Evolutionary conservation across 2,888 invertebrate species (phyloP), one percentile per base, ranked within the genome.

Genomic region (Masnerella sp.): DNA sequence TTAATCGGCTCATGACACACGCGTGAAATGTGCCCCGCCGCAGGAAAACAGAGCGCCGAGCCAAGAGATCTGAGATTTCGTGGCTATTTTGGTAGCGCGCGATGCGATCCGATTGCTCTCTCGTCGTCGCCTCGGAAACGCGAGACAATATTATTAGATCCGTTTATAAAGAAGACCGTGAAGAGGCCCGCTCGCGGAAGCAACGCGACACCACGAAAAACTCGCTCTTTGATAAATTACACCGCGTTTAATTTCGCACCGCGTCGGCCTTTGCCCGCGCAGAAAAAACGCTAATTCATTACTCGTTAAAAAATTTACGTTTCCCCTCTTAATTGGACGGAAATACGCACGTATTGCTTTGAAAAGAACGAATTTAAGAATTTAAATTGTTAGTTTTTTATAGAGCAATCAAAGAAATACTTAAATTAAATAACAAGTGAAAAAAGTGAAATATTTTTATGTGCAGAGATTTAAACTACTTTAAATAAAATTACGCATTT

Each of bases 61-160:
- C 82, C 82, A 81, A 81, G 78, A 82, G 80, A 83, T 81, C 81
- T 68, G 77, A 82, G 80, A 82, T 82, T 82, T 81, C 79, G 78
- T 76, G 77, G 81, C 83, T 83, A 83, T 83, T 83, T 81, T 82
- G 68, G 82, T 82, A 78, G 54, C 72, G 77, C 64, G 75, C 76
- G 77, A 79, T 76, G 82, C 81, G 81, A 81, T 81, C 81, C 80
- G 81, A 80, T 82, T 82, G 81, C 82, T 49, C 61, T 78, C 79
- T 80, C 80, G 80, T 77, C 80, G 78, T 76, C 77, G 79, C 79
- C 80, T 82, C 81, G 78, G 80, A 83, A 82, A 81, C 78, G 81
- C 80, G 81, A 82, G 80, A 82, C 80, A 80, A 81, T 83, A 84
- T 84, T 84, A 84, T 83, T 84, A 84, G 83, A 82, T 78, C 58